Evolutionary conservation across 1,140 invertebrate species (phyloP).

Genomic region (Sitophilus oryzae): DNA sequence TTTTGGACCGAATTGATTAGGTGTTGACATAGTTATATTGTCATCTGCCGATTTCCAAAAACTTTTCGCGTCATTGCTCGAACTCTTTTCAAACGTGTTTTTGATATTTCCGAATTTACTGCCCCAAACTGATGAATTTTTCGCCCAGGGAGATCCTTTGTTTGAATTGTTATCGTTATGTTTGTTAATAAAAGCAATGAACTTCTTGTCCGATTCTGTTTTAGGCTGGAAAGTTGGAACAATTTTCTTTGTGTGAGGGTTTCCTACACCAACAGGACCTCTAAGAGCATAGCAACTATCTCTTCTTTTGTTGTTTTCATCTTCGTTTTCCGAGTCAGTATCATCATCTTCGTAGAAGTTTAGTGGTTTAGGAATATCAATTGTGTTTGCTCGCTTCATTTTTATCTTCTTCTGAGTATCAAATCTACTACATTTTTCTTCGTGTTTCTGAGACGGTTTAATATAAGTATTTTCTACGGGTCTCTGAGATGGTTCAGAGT

Average conservation of each 20-base stretch:
- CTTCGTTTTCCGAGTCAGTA: slow-evolving; percentile 36
- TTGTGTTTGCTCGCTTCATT: slow-evolving; percentile 82
- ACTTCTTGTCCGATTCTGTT: slow-evolving; percentile 79
- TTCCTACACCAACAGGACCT: slow-evolving; percentile 54
- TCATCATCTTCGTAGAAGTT: slow-evolving; percentile 51
- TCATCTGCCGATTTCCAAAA: slow-evolving; percentile 55
- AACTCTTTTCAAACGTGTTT: slow-evolving; percentile 64
- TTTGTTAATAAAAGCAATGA: slow-evolving; percentile 73
- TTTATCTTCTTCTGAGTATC: slow-evolving; percentile 60
- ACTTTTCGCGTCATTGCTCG: slow-evolving; percentile 47
- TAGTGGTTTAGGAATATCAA: slow-evolving; percentile 72
- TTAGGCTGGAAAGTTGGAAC: slow-evolving; percentile 68
- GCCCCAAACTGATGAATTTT: slow-evolving; percentile 38
- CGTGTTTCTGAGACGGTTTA: too few species aligned
- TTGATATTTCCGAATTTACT: slow-evolving; percentile 79
- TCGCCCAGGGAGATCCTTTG: slow-evolving; percentile 38
- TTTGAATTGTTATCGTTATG: slow-evolving; percentile 51
- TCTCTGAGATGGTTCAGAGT: slow-evolving; percentile 2
- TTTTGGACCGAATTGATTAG: slow-evolving; percentile 39
- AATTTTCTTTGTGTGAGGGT: slow-evolving; percentile 41
- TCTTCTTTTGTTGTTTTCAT: slow-evolving; percentile 38
- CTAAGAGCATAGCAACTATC: slow-evolving; percentile 48
- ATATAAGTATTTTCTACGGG: too few species aligned
- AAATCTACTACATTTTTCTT: slow-evolving; percentile 49
- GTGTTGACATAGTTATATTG: slow-evolving; percentile 22